Evolutionary conservation across 2,113 vertebrate genomes (phyloP).

Genomic region (Colaptes auratus): DNA sequence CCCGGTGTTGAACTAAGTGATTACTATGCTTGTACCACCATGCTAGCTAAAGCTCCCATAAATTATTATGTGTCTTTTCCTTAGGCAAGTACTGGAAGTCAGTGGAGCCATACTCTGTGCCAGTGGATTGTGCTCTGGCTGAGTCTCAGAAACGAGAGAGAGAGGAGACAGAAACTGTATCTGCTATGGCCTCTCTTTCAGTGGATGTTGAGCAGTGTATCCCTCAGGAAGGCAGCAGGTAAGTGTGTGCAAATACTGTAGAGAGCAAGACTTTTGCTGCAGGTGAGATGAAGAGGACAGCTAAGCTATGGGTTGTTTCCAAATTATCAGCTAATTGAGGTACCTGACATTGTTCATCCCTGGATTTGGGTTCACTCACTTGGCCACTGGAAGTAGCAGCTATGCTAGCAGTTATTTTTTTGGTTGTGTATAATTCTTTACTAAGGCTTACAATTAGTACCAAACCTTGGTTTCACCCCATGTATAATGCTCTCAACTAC

Average conservation of each 20-base stretch:
- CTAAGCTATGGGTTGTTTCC: background rate
- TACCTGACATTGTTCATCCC: background rate
- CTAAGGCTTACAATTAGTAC: background rate
- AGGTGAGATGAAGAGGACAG: background rate
- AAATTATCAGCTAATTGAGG: background rate
- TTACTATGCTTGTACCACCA: slow-evolving; percentile 57
- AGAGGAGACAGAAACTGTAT: slow-evolving; percentile 80
- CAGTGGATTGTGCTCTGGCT: slow-evolving; percentile 74
- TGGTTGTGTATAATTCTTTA: background rate
- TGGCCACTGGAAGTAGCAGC: background rate
- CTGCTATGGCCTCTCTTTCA: slow-evolving; percentile 80
- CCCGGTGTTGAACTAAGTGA: slow-evolving; percentile 54
- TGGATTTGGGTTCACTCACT: background rate
- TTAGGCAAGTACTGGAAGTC: slow-evolving; percentile 85
- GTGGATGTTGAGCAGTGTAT: slow-evolving; percentile 78
- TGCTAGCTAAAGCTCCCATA: slow-evolving; percentile 63
- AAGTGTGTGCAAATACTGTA: background rate
- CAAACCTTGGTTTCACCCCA: background rate
- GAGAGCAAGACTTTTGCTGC: background rate
- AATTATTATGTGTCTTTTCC: slow-evolving; percentile 68
- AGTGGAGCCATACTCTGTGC: slow-evolving; percentile 69
- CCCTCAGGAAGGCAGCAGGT: slow-evolving; percentile 76
- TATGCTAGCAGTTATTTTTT: background rate
- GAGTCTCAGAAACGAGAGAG: slow-evolving; percentile 75
- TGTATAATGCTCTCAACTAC: background rate